These are phyloP conservation scores for Leiothrix lutea DNA, from an alignment of 2,113 vertebrate species.

Conservation along the genomic window DNA sequence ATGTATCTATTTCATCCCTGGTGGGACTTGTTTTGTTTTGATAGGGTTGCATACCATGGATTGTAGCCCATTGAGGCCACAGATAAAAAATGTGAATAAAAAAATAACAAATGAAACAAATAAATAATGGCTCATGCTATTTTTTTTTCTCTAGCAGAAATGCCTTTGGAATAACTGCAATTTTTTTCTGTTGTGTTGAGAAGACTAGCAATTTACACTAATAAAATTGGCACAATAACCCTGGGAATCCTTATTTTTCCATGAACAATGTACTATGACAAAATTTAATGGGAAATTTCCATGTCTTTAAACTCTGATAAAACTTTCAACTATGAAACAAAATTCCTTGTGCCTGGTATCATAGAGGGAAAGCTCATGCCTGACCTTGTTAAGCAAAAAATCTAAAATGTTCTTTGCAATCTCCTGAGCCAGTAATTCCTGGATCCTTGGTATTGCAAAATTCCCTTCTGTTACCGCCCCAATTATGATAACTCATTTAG, in stretches of 20 bases:
- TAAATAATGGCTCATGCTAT: neutral
- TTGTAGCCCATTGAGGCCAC: neutral
- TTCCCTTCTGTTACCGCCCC: neutral
- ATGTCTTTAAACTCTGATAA: neutral
- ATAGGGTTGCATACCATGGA: neutral
- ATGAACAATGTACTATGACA: neutral
- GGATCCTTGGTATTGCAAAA: neutral
- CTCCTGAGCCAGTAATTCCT: neutral
- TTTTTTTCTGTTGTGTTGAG: neutral
- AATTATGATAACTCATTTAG: neutral
- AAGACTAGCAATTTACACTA: neutral
- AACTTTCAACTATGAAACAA: neutral
- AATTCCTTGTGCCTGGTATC: neutral
- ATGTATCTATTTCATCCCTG: neutral
- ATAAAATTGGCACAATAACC: neutral
- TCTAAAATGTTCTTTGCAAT: neutral
- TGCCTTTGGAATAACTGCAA: neutral
- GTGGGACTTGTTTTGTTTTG: slow-evolving; percentile 18
- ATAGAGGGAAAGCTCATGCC: neutral
- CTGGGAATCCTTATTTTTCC: neutral
- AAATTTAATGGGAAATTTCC: neutral
- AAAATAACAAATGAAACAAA: neutral
- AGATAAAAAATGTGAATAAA: slow-evolving; percentile 25
- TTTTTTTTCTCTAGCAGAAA: neutral
- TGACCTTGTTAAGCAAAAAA: slow-evolving; percentile 4